Base-by-base conservation (phyloP, 2,888 invertebrate genomes). In the Pasiphila rectangulata region DNA sequence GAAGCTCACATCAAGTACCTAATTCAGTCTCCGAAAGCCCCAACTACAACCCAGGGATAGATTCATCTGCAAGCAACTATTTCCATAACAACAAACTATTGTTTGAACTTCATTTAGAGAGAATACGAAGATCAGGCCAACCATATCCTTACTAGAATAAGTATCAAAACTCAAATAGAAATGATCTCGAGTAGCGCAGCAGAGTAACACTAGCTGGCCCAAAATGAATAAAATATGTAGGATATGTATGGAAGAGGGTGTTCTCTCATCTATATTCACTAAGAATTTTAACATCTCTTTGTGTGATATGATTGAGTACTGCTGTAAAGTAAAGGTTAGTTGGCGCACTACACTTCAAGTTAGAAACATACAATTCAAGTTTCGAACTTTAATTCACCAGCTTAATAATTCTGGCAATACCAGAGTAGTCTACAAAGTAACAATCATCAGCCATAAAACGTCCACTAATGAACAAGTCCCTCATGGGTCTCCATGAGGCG, bases 51-150 rank as follows among this genome's bases (percentile, higher is more conserved):
- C 96, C 97, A 10, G 95, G 95, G 67, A 86, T 97, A 40, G 92
- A 83, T 69, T 93, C 93, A 49, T 80, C 89, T 42, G 93, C 96
- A 67, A 97, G 97, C 89, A 95, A 94, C 17, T 94, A 94, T 78
- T 97, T 96, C 75, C 96, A 94, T 75, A 93, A 94, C 63, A 97
- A 97, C 79, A 96, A 95, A 85, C 82, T 97, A 69, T 84, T 97
- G 67, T 96, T 94, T 85, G 93, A 96, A 79, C 90, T 96, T 73
- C 96, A 96, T 79, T 85, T 95, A 73, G 94, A 95, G 68, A 90
- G 96, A 72, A 81, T 94, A 71, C 93, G 94, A 78, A 91, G 96
- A 83, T 82, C 81, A 72, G 89, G 87, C 24, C 88, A 90, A 57
- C 82, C 83, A 56, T 85, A 79, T 62, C 89, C 83, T 39, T 88